Evolutionary conservation across 2,888 invertebrate genomes (phyloP), one percentile per base, ranked within the genome.

Genomic region (Oscheius myriophilus): DNA sequence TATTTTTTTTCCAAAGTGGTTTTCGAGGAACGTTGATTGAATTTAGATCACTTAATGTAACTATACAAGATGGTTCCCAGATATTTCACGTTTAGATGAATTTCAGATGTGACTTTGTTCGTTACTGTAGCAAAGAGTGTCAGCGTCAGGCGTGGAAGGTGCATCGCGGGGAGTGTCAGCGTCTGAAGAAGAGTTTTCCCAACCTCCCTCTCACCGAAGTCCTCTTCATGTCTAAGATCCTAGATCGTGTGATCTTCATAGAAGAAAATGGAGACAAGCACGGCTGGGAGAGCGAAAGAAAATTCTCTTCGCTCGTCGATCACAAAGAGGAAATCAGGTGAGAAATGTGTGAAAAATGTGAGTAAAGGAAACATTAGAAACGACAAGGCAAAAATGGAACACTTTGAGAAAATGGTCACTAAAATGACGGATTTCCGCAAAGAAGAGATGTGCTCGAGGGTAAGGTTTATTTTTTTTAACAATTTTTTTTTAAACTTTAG

Each of bases 121-220:
- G 72, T 21, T 86, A 86, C 59, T 86, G 86, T 64, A 72, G 76
- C 52, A 80, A 82, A 66, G 79, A 80, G 14, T 84, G 85, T 58
- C 85, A 86, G 63, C 71, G 73, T 26, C 58, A 71, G n/a, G 83
- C 80, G 0, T 85, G 85, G 84, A 58, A 70, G 26, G 67, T 76
- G 14, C 86, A 86, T 67, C 76, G 80, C 49, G 68, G 69, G 25
- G 86, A 86, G 57, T 86, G 86, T 57, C 54, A 70, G n/a, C 67
- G 86, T 33, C 72, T 86, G 54, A 77, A 84, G 61, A 26, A 58
- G 78, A 73, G 71, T 1, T 86, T 85, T 67, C 86, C 86, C 7
- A 83, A 86, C 61, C 78, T 86, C 9, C 86, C 86, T 41, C 66
- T 86, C 55, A 84, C 83, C 7, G 86, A 86, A 61, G 84, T 85